Evolutionary conservation across 2,113 vertebrate genomes (phyloP).

Genomic region (Crypturellus undulatus): DNA sequence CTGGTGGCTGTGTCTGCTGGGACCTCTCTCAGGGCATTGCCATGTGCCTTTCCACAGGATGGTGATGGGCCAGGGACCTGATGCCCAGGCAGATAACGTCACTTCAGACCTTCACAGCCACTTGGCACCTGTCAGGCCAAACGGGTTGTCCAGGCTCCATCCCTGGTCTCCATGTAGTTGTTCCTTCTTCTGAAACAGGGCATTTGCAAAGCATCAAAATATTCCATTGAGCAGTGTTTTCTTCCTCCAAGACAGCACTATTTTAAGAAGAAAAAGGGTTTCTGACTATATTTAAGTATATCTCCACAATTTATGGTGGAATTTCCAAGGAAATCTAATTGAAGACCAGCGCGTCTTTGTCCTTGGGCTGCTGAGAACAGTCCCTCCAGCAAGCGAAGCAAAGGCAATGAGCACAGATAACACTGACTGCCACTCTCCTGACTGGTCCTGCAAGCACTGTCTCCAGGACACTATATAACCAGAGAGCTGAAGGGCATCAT

Average conservation of each 20-base stretch:
- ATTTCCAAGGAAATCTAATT: neutral
- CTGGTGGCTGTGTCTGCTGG: neutral
- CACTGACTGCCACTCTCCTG: neutral
- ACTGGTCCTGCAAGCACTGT: neutral
- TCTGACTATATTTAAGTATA: neutral
- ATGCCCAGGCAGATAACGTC: neutral
- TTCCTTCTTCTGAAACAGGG: neutral
- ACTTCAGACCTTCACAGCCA: neutral
- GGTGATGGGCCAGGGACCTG: neutral
- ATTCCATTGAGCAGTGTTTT: neutral
- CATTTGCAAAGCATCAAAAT: neutral
- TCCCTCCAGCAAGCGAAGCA: neutral
- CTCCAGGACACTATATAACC: neutral
- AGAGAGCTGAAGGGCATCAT: neutral
- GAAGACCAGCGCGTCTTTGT: neutral
- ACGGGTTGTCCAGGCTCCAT: neutral
- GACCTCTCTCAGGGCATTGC: rapidly evolving
- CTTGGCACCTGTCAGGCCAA: neutral
- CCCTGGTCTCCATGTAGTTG: neutral
- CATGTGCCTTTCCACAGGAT: rapidly evolving
- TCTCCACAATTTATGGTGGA: neutral
- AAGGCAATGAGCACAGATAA: neutral
- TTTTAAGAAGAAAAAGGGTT: neutral
- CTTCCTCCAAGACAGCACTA: neutral
- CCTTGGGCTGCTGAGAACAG: rapidly evolving